Base-by-base conservation (phyloP, 2,888 invertebrate species). In the Nasonovia ribisnigri region DNA sequence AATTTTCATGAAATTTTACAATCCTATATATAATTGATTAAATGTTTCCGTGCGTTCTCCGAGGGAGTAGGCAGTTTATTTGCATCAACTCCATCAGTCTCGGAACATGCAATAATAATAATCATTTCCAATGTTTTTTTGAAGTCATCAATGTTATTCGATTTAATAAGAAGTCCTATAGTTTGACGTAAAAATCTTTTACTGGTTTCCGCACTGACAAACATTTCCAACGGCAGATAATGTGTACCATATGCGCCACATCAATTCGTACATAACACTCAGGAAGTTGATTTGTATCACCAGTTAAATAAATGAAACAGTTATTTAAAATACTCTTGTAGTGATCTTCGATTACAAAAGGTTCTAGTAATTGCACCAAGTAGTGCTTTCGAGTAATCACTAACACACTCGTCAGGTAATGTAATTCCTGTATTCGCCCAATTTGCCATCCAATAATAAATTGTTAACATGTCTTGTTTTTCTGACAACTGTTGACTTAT, bases 401-500 rank as follows among this genome's bases (percentile, higher is more conserved):
- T 36, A 36, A 84, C 77, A 84, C 77, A 84, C 16, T 84, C 77
- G 36, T 84, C 6, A 13, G 77, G 77, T 84, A n/a, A 24, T 1
- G 26, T 57, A 57, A 57, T 29, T 20, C 20, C 36, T 84, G 20
- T 84, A 84, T 84, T 84, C n/a, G 36, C 6, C 77, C 42, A 42
- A 84, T 42, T 84, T 13, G 77, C 77, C 77, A 84, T 84, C 77
- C 77, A 84, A 16, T 84, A 84, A 42, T 84, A 84, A 5, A 84
- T 84, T n/a, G 77, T 36, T 84, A 84, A 84, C 77, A 84, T 84
- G 6, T 84, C 42, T 84, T 84, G 42, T 42, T 84, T 84, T 84
- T 84, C n/a, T 20, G 77, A n/a, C n/a, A 84, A 42, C 16, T 42
- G 77, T 84, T 84, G 77, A 6, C 36, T 42, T 84, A 84, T 84